Base-by-base conservation (phyloP, 2,113 vertebrate species). In the Tyrannus savana region DNA sequence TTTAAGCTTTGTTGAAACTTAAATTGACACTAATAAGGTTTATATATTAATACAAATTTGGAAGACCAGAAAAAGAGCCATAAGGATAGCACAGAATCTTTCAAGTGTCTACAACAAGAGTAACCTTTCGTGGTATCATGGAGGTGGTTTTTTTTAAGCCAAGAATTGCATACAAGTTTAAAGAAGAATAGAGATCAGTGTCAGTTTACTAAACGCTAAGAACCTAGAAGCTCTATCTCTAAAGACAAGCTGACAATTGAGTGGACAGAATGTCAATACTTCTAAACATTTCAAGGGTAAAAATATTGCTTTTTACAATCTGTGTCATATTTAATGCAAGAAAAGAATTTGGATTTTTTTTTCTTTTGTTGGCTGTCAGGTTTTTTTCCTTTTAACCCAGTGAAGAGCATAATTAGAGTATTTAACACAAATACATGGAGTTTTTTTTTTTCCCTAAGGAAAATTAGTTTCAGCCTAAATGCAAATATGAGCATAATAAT, bases 301-400 rank as follows among this genome's bases (percentile, higher is more conserved):
- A 98, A 99, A 99, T 98, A 98, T 98, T 98, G 98, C 98, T 98
- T 98, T 99, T 98, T 99, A 98, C 97, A 97, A 97, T 98, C 97
- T 97, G 53, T 98, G 98, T 98, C 98, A 99, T 98, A 99, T 99
- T 98, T 99, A 98, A 98, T 98, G 98, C 98, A 98, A 98, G 93
- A 96, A 97, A 98, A 98, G 97, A 98, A 98, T 98, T 98, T 98
- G 97, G 97, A 98, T 98, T 98, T 98, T 86, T 69, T 98, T 98
- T 99, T 98, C 98, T 98, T 96, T 98, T 98, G 97, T 97, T 98
- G 98, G 97, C 98, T 98, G 98, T 98, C 98, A 99, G 98, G 98
- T 97, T 98, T 99, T 98, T 98, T 96, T 52, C 93, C 90, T 97
- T 95, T 97, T 96, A 95, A 96, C 71, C 82, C 71, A 92, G 39